phyloP scores from a whole-genome alignment of 2,888 invertebrate genomes.

The Clepsis dumicolana region DNA sequence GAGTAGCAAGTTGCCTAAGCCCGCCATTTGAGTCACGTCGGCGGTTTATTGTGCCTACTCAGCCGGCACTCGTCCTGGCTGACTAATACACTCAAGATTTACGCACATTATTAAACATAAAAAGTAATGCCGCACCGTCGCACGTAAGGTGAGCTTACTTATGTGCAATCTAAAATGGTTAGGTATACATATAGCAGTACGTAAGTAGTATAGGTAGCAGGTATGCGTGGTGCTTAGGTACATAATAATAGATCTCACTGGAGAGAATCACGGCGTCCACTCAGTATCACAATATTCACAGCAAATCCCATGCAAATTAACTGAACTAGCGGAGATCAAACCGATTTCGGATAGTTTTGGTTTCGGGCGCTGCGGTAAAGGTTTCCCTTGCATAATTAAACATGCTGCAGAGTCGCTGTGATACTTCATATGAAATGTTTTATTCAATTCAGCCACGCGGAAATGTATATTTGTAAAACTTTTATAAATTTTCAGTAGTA shows the following conservation, averaged over 20 bases:
- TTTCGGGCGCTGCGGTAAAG: conserved; percentile 14
- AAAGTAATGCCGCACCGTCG: conserved; percentile 16
- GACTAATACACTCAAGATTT: conserved; percentile 24
- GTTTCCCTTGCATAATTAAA: conserved; percentile 20
- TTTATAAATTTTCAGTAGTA: too few relatives aligned
- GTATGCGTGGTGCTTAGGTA: neutral
- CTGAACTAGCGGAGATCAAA: conserved; percentile 29
- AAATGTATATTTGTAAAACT: neutral
- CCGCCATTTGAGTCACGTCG: conserved; percentile 22
- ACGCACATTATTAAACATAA: conserved; percentile 27
- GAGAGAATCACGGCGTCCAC: conserved; percentile 3
- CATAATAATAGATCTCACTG: neutral
- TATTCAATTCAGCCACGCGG: neutral
- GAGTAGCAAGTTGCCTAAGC: conserved; percentile 18
- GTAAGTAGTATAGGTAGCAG: too few relatives aligned
- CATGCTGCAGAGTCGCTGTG: conserved; percentile 13
- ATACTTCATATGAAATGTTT: neutral
- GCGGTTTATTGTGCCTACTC: conserved; percentile 18
- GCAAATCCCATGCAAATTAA: conserved; percentile 36
- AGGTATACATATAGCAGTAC: neutral
- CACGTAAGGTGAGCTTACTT: conserved; percentile 8
- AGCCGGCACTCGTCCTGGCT: conserved; percentile 9
- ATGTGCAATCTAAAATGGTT: conserved; percentile 7
- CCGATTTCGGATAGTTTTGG: conserved; percentile 33
- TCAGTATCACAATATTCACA: conserved; percentile 30